Conservation (phyloP, 2,888 invertebrate genomes). For the Iselma pallidipennis region DNA sequence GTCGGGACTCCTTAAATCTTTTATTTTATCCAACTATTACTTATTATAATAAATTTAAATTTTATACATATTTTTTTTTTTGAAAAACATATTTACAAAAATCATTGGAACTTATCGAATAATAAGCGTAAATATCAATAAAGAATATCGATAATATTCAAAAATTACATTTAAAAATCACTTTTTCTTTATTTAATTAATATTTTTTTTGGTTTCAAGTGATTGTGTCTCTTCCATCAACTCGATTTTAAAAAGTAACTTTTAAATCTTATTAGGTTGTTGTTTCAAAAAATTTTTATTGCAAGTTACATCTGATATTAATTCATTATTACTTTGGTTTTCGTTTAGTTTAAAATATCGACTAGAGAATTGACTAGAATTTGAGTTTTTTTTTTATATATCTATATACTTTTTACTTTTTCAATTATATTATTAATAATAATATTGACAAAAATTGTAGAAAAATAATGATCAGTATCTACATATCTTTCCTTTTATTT, state of each 20-base stretch:
- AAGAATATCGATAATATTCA: constrained; percentile 18
- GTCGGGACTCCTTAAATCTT: constrained; percentile 49
- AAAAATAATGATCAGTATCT: constrained; percentile 16
- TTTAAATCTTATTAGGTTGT: constrained; percentile 28
- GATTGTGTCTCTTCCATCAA: constrained; percentile 50
- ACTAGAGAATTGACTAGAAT: constrained; percentile 40
- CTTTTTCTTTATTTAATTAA: constrained; percentile 7
- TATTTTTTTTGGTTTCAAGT: constrained; percentile 28
- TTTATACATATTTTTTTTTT: background rate
- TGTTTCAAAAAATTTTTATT: constrained; percentile 41
- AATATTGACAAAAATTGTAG: constrained; percentile 5
- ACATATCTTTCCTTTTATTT: background rate
- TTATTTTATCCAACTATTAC: too few relatives aligned
- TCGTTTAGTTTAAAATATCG: constrained; percentile 32
- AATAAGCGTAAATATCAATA: background rate
- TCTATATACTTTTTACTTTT: background rate
- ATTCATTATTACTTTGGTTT: constrained; percentile 47
- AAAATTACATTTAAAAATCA: constrained; percentile 26
- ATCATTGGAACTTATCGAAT: background rate
- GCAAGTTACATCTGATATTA: constrained; percentile 49
- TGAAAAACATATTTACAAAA: background rate
- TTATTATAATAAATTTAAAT: too few relatives aligned
- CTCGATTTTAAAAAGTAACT: constrained; percentile 24
- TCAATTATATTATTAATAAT: background rate
- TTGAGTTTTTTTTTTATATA: background rate